phyloP scores from a whole-genome alignment of 2,113 vertebrate species.

The Martes martes region DNA sequence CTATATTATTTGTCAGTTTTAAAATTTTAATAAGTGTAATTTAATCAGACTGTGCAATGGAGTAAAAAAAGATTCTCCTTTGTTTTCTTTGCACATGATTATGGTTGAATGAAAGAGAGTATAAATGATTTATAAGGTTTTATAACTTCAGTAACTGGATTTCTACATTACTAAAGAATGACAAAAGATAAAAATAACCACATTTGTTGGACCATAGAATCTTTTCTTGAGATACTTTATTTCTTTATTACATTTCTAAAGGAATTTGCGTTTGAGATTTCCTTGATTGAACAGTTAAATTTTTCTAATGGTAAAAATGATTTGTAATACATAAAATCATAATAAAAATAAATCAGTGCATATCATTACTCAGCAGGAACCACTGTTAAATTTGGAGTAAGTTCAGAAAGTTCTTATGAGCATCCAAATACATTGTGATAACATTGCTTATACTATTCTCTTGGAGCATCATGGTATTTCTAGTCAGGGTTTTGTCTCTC shows the following conservation, averaged over 20 bases:
- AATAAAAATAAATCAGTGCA: background rate
- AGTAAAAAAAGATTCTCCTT: background rate
- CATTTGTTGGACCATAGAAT: background rate
- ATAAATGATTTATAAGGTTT: slow-evolving; percentile 47
- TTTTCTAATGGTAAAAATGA: background rate
- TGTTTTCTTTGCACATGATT: slow-evolving; percentile 33
- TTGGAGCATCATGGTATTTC: background rate
- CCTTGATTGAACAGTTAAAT: background rate
- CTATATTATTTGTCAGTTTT: slow-evolving; percentile 34
- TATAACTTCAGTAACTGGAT: slow-evolving; percentile 20
- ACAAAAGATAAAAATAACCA: slow-evolving; percentile 21
- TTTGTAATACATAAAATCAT: background rate
- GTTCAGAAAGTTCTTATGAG: background rate
- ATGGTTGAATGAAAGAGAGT: slow-evolving; percentile 37
- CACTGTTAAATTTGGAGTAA: background rate
- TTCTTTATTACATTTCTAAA: background rate
- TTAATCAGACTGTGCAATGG: slow-evolving; percentile 35
- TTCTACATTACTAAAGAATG: background rate
- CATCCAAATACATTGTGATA: background rate
- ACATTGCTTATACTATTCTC: background rate
- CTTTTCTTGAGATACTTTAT: background rate
- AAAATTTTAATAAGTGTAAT: slow-evolving; percentile 66
- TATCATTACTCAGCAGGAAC: background rate
- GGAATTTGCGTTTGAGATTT: background rate
- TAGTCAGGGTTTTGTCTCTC: background rate